Base-by-base conservation (phyloP, 2,888 invertebrate species). In the Tuberolachnus salignus region DNA sequence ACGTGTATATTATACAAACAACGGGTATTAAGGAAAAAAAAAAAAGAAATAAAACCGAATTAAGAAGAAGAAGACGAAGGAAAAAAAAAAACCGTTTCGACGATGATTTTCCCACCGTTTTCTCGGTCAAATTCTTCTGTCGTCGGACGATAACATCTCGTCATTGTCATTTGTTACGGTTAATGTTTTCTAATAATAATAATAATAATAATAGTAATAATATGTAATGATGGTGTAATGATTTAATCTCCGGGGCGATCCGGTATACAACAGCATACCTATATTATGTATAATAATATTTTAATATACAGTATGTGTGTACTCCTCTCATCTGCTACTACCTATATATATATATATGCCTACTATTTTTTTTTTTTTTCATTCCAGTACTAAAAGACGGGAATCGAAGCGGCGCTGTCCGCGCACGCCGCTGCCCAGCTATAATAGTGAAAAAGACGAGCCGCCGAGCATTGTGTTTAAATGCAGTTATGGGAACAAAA, bases 401-500 rank as follows among this genome's bases (percentile, higher is more conserved):
- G 64, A 67, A 66, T 19, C 66, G 19, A 21, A 23, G 74, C 73
- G 64, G 73, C 66, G 55, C 66, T 66, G 66, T 75, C 53, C 46
- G 23, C 55, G 64, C 44, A 74, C 74, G 61, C 51, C 16, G 42
- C 4, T 34, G 44, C n/a, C 8, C 49, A 46, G 34, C 34, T n/a
- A n/a, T n/a, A n/a, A n/a, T n/a, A 66, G 34, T 49, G 66, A 78
- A 49, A 78, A 78, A 67, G 66, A 67, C 67, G 74, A 66, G 57
- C 69, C 67, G 67, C 55, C 57, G 67, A 57, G 57, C 78, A 78
- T 78, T 78, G 78, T 78, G 78, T 78, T 78, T 78, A 69, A 78
- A 78, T 69, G 78, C 78, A 78, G 78, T 78, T 78, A 78, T 69
- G 78, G 78, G 78, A 78, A 78, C 78, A 78, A 78, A 78, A 78